Percentiles rank a stretch among this genome's conserved stretches.
These are phyloP conservation scores for Drosophila prostipennis DNA, from an alignment of 2,888 invertebrate genomes.

Conservation along the genomic window DNA sequence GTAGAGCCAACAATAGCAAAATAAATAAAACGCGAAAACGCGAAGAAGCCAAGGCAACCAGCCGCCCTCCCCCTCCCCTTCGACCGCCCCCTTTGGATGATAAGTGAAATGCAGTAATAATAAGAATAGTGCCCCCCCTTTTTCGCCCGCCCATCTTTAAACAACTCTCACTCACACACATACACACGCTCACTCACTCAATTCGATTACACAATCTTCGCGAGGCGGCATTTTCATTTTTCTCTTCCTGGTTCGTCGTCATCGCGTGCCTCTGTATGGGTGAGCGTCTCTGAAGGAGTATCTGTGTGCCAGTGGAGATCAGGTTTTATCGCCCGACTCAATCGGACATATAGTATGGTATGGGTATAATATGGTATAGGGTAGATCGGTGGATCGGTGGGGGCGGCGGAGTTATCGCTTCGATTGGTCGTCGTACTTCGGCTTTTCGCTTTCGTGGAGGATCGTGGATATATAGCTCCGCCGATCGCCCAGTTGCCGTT, in stretches of 20 bases:
- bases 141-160: conserved; percentile 9
- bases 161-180: conserved; percentile 29
- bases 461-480: conserved; percentile 60
- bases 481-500: conserved; percentile 48
- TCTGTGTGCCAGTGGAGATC: conserved; percentile 61
- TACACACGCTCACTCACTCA: conserved; percentile 45
- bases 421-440: conserved; percentile 27
- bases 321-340: conserved; percentile 75
- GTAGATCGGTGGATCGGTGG: conserved; percentile 43
- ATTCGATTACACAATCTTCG: conserved; percentile 78
- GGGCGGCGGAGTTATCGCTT: conserved; percentile 43
- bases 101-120: conserved; percentile 74
- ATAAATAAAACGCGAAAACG: conserved; percentile 61
- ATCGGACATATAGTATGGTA: conserved; percentile 61
- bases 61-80: not conserved
- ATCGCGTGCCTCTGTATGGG: conserved; percentile 58
- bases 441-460: conserved; percentile 71
- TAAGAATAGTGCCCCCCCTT: conserved; percentile 31
- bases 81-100: conserved; percentile 38
- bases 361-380: not conserved
- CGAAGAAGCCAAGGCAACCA: conserved; percentile 34
- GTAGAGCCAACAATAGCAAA: conserved; percentile 49
- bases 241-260: conserved; percentile 83
- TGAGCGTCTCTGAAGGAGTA: conserved; percentile 24
- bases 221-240: conserved; percentile 76